Evolutionary conservation across 2,888 invertebrate species (phyloP), one percentile per base, ranked within the genome.

Genomic region (Phrixothrix hirtus): DNA sequence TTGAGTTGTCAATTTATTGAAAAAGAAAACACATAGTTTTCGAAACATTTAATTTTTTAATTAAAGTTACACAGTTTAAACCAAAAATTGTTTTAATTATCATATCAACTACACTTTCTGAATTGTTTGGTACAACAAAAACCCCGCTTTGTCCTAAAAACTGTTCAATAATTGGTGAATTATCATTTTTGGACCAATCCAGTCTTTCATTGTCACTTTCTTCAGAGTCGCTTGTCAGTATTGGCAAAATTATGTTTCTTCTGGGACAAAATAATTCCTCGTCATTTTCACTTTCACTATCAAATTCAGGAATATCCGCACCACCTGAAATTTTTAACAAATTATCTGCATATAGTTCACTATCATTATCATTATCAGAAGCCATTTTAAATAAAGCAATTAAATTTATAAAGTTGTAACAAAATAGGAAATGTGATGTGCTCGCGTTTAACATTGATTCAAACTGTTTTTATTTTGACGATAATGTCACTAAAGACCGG

Each of bases 391-490:
- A 29, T 29, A 3, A 29, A 29, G 9, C 10, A 10, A 29, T 29
- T 29, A 29, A 29, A 29, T 29, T 29, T 10, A 29, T 29, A 29
- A 29, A 29, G 9, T 29, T 29, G 29, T 29, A 29, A 29, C 2
- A 29, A 29, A 29, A 29, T 5, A 5, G 2, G 10, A 7, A 21
- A 21, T 21, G 21, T 5, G 21, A 21, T 21, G 21, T 21, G 3
- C 21, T 21, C 21, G 21, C 21, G 7, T 21, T 21, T 5, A 21
- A 21, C 7, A 21, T 5, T 21, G 21, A 21, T 7, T 21, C 29
- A 29, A 5, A 29, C 29, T 29, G 11, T 29, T 29, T n/a, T 29
- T 29, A 21, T 21, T 21, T 21, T 21, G 21, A 21, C 21, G 21
- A 21, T n/a, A n/a, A n/a, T n/a, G n/a, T n/a, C n/a, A n/a, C n/a